Evolutionary conservation across 2,113 vertebrate species (phyloP).

Genomic region (Saccopteryx bilineata): DNA sequence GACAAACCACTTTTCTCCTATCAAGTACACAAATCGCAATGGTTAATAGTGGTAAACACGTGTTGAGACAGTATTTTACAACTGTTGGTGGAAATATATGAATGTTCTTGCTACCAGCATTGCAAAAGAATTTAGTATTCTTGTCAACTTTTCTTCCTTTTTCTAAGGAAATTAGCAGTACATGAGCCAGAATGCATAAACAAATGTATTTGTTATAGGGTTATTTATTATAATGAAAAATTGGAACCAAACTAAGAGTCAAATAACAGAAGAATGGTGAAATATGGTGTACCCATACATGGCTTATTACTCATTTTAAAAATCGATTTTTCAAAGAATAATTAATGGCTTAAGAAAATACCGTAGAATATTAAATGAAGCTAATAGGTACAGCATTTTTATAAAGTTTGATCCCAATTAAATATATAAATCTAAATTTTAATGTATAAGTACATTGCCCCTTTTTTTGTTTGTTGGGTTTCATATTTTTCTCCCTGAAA

Average conservation of each 20-base stretch:
- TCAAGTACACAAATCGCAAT: not conserved
- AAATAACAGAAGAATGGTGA: constrained; percentile 35
- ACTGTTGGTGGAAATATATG: not conserved
- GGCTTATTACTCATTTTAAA: constrained; percentile 57
- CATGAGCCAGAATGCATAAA: constrained; percentile 26
- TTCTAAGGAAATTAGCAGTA: constrained; percentile 7
- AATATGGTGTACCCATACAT: not conserved
- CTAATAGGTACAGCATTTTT: not conserved
- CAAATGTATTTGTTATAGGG: constrained; percentile 19
- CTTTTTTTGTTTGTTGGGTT: constrained; percentile 11
- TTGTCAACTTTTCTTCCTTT: constrained; percentile 31
- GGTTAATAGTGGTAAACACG: not conserved
- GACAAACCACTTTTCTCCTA: not conserved
- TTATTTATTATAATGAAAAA: constrained; percentile 60
- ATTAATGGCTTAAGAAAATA: constrained; percentile 52
- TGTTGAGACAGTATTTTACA: constrained; percentile 15
- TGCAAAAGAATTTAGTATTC: constrained; percentile 14
- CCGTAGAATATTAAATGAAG: constrained; percentile 21
- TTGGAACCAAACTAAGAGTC: not conserved
- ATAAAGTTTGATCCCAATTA: not conserved
- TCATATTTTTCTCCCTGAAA: not conserved
- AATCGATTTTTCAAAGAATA: constrained; percentile 44
- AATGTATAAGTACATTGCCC: not conserved
- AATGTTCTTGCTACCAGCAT: not conserved
- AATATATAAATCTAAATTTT: constrained; percentile 2